Evolutionary conservation across 2,797 vertebrate genomes (phyloP).

Genomic region (Anisognathus igniventris): DNA sequence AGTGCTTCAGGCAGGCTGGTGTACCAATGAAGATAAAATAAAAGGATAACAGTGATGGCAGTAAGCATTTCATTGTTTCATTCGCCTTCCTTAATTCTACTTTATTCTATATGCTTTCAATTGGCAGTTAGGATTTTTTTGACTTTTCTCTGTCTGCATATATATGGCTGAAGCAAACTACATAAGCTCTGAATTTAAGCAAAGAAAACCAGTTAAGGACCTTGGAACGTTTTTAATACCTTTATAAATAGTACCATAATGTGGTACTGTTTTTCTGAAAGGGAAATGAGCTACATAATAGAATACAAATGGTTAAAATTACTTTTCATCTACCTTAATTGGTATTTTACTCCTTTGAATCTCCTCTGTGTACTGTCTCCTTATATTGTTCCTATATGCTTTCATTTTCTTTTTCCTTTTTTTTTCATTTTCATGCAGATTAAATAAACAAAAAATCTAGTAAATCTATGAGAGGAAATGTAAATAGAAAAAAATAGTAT

Average conservation of each 20-base stretch:
- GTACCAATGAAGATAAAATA: not conserved
- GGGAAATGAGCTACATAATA: not conserved
- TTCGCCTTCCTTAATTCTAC: not conserved
- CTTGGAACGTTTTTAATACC: not conserved
- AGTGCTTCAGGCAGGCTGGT: not conserved
- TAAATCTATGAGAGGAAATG: not conserved
- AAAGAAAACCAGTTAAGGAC: not conserved
- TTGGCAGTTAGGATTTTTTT: not conserved
- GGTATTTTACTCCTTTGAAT: slow-evolving; percentile 1
- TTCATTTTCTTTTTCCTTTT: not conserved
- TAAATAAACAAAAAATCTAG: not conserved
- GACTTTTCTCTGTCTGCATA: not conserved
- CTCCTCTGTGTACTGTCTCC: not conserved
- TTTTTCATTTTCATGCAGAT: not conserved
- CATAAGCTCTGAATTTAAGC: not conserved
- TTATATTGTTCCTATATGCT: not conserved
- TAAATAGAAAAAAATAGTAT: not conserved
- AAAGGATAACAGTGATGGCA: not conserved
- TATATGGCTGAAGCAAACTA: not conserved
- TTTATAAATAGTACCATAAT: not conserved
- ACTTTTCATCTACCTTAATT: not conserved
- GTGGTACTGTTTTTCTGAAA: not conserved
- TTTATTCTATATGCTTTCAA: not conserved
- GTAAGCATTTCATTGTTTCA: not conserved
- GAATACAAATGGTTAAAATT: not conserved